These are phyloP conservation scores for Drosophila nr. fundita DNA, from an alignment of 2,888 invertebrate genomes.

Conservation along the genomic window DNA sequence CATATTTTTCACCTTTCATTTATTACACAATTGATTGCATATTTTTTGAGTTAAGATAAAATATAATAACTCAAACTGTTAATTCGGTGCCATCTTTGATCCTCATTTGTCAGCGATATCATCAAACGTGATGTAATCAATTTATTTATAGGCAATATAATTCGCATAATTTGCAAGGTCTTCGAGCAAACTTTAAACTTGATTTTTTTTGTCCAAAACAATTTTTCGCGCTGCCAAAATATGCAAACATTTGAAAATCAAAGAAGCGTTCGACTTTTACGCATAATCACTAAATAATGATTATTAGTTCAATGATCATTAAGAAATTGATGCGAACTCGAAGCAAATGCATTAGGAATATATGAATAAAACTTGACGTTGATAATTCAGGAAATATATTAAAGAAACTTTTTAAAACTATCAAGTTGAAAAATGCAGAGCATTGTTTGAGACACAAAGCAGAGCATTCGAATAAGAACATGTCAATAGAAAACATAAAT, in stretches of 20 bases:
- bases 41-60: neutral
- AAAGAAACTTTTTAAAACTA: neutral
- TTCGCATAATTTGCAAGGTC: constrained; percentile 66
- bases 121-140: constrained; percentile 31
- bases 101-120: neutral
- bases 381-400: constrained; percentile 31
- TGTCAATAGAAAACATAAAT: neutral
- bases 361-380: constrained; percentile 3
- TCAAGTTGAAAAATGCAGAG: neutral
- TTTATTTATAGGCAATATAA: constrained; percentile 25
- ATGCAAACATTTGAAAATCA: neutral
- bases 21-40: neutral
- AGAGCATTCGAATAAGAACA: neutral
- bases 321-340: neutral
- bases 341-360: constrained; percentile 12
- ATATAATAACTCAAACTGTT: too few relatives aligned
- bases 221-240: constrained; percentile 16
- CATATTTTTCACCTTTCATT: neutral
- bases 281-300: constrained; percentile 18
- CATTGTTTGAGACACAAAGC: constrained; percentile 3
- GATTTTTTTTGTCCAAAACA: constrained; percentile 31
- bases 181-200: constrained; percentile 37
- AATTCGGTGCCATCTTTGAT: neutral
- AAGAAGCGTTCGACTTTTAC: constrained; percentile 9
- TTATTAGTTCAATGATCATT: constrained; percentile 2